A percentile compares a stretch with the other conserved stretches of the same genome.
These are phyloP conservation scores for Oscheius onirici DNA, from an alignment of 2,888 invertebrate species.

Conservation along the genomic window DNA sequence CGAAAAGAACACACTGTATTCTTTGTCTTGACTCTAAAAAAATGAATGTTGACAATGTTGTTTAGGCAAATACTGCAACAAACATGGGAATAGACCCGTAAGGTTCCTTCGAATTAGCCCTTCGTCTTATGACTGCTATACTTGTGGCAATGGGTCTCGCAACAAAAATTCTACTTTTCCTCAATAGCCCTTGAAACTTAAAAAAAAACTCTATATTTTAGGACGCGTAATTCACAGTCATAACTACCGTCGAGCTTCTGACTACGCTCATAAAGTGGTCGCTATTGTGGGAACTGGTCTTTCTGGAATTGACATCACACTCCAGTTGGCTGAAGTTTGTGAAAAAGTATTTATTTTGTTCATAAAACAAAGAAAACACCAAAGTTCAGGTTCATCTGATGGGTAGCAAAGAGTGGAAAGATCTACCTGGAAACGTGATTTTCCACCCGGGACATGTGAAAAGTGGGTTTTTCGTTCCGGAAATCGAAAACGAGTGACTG, in stretches of 20 bases:
- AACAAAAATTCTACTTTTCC: too few relatives aligned
- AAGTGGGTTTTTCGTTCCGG: too few relatives aligned
- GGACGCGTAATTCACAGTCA: slow-evolving; percentile 84
- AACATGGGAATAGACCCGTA: too few relatives aligned
- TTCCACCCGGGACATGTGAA: not conserved
- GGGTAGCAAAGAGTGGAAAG: not conserved
- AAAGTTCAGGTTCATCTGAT: slow-evolving; percentile 16
- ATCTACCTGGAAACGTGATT: not conserved
- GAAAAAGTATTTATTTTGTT: slow-evolving; percentile 27
- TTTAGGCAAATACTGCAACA: too few relatives aligned
- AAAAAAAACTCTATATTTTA: slow-evolving; percentile 8
- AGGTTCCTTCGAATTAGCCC: too few relatives aligned
- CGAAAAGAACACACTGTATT: too few relatives aligned
- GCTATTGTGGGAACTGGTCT: slow-evolving; percentile 89
- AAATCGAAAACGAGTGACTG: too few relatives aligned
- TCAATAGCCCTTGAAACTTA: too few relatives aligned
- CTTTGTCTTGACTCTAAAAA: too few relatives aligned
- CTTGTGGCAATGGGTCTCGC: too few relatives aligned
- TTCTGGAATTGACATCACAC: slow-evolving; percentile 81
- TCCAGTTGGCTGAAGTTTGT: slow-evolving; percentile 75
- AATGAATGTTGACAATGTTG: too few relatives aligned
- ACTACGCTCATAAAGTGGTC: slow-evolving; percentile 78
- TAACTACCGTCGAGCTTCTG: slow-evolving; percentile 82
- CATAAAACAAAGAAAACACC: not conserved
- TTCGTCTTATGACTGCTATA: too few relatives aligned